Evolutionary conservation across 2,888 invertebrate species (phyloP).

Genomic region (Willowsia nigromaculata): DNA sequence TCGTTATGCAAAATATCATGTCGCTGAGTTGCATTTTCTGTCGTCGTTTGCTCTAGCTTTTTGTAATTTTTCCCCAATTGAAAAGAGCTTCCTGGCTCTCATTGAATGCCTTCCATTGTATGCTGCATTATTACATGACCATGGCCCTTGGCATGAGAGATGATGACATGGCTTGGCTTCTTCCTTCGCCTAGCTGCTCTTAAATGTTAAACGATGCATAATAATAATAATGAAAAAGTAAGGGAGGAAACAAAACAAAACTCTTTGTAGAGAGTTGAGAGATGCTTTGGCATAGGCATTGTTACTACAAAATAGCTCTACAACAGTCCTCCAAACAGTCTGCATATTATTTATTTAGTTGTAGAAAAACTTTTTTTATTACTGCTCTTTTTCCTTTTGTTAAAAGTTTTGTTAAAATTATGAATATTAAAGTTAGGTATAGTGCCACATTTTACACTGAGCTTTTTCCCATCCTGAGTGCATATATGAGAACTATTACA

Average conservation of each 20-base stretch:
- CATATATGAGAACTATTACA: not conserved
- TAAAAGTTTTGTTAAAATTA: not conserved
- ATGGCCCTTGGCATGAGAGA: conserved; percentile 62
- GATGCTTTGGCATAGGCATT: not conserved
- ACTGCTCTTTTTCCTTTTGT: conserved; percentile 9
- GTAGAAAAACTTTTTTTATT: conserved; percentile 13
- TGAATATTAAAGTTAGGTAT: not conserved
- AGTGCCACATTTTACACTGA: not conserved
- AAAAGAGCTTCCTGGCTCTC: conserved; percentile 55
- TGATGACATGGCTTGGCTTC: not conserved
- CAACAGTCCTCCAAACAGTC: not conserved
- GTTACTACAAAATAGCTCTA: not conserved
- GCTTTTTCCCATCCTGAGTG: not conserved
- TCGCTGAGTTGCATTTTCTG: conserved; percentile 58
- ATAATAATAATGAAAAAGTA: not conserved
- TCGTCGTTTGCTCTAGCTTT: not conserved
- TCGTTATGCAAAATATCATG: not conserved
- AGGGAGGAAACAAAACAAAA: not conserved
- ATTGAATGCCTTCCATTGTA: conserved; percentile 47
- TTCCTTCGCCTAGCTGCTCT: not conserved
- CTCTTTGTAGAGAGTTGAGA: not conserved
- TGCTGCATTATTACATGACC: conserved; percentile 56
- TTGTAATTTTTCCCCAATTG: conserved; percentile 19
- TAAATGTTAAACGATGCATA: conserved; percentile 24
- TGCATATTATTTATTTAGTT: not conserved